Evolutionary conservation across 2,888 invertebrate genomes (phyloP).

Genomic region (Trichopoda pennipes): DNA sequence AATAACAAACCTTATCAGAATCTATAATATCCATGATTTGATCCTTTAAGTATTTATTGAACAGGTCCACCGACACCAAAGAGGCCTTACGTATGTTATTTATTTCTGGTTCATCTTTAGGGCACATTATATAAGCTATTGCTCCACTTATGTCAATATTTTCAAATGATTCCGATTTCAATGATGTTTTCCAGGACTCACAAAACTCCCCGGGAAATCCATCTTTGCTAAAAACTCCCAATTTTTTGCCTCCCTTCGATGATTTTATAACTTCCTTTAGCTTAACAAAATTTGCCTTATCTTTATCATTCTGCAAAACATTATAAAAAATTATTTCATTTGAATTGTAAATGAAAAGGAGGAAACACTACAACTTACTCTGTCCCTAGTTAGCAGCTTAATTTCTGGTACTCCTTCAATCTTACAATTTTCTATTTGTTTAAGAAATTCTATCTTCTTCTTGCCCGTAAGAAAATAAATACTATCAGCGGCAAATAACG

Average conservation of each 20-base stretch:
- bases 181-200: constrained; percentile 91
- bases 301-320: constrained; percentile 88
- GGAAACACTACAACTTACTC: constrained; percentile 83
- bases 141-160: constrained; percentile 92
- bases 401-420: constrained; percentile 93
- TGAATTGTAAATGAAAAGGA: too few species aligned
- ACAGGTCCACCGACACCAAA: constrained; percentile 95
- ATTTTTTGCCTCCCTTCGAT: constrained; percentile 92
- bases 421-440: constrained; percentile 92
- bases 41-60: constrained; percentile 97
- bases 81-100: constrained; percentile 95
- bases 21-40: constrained; percentile 99
- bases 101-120: constrained; percentile 96
- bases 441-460: constrained; percentile 98
- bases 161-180: constrained; percentile 90
- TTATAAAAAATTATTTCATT: too few species aligned
- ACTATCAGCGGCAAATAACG: constrained; percentile 91
- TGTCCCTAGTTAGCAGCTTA: constrained; percentile 93
- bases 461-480: constrained; percentile 97
- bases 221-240: constrained; percentile 96
- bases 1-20: constrained; percentile 89
- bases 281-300: constrained; percentile 92
- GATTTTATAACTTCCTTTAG: constrained; percentile 90
- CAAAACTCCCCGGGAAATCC: constrained; percentile 96
- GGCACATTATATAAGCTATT: constrained; percentile 93